Conservation (phyloP, 2,888 invertebrate species). For the Oscheius sp. region DNA sequence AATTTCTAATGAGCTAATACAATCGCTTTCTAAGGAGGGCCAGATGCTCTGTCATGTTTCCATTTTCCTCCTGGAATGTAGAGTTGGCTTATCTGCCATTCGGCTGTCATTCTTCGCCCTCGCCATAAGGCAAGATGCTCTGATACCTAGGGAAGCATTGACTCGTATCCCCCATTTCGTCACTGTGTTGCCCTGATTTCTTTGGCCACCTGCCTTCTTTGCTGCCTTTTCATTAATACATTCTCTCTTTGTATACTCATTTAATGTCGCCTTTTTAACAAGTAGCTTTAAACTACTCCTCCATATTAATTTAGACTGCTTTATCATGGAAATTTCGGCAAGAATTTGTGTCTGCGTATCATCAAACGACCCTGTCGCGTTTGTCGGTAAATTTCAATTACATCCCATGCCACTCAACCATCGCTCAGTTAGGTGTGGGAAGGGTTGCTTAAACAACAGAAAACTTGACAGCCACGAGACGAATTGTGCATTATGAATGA, state of each 20-base stretch:
- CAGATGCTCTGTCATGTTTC: conserved; percentile 16
- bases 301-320: conserved; percentile 2
- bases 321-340: conserved; percentile 6
- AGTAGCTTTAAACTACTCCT: neutral
- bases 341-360: conserved; percentile 28
- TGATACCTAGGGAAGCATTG: conserved; percentile 7
- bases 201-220: conserved; percentile 7
- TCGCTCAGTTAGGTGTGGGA: conserved; percentile 19
- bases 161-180: conserved; percentile 2
- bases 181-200: conserved; percentile 14
- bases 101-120: conserved; percentile 27
- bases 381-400: conserved; percentile 30
- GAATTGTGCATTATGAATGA: neutral
- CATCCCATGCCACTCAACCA: conserved; percentile 25
- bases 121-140: conserved; percentile 24
- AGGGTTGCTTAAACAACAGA: conserved; percentile 9
- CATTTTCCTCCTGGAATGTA: conserved; percentile 16
- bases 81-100: conserved; percentile 22
- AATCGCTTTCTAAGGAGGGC: conserved; percentile 19
- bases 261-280: neutral
- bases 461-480: neutral
- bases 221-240: conserved; percentile 18
- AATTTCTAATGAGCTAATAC: conserved; percentile 31
- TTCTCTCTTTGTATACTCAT: conserved; percentile 8
- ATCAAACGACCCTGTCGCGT: conserved; percentile 6